Conservation (phyloP, 2,113 vertebrate species). For the Leptodactylus fuscus region DNA sequence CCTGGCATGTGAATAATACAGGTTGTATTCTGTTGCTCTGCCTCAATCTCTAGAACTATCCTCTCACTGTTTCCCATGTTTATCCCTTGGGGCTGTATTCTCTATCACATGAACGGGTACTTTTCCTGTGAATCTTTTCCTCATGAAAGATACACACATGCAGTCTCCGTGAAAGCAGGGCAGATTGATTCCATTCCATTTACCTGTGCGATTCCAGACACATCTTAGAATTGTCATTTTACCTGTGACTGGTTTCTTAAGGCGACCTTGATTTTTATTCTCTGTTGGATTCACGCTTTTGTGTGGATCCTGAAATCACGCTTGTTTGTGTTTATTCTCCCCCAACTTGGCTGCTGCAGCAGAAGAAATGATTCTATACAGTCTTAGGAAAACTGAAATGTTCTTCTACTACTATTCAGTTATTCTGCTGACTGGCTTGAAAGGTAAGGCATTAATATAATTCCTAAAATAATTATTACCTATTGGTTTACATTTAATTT, state of each 20-base stretch:
- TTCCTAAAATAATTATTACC: background rate
- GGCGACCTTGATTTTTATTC: background rate
- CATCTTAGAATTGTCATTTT: background rate
- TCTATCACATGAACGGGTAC: conserved; percentile 48
- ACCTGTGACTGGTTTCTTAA: background rate
- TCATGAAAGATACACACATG: conserved; percentile 47
- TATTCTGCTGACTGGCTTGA: conserved; percentile 3
- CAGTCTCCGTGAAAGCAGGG: conserved; percentile 32
- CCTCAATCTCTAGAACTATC: background rate
- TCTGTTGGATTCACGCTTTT: background rate
- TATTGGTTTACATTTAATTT: background rate
- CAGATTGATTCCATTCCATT: conserved; percentile 6
- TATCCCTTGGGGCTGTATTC: conserved; percentile 45
- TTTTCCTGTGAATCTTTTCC: conserved; percentile 47
- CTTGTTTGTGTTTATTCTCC: conserved; percentile 13
- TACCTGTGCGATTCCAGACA: conserved; percentile 7
- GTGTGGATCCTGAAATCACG: background rate
- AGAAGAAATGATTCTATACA: conserved; percentile 10
- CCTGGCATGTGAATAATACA: background rate
- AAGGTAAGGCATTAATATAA: conserved; percentile 34
- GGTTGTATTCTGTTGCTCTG: conserved; percentile 16
- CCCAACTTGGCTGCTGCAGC: conserved; percentile 11
- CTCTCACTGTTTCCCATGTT: conserved; percentile 38
- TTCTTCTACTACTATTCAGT: background rate
- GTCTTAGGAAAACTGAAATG: background rate